Evolutionary conservation across 2,113 vertebrate genomes (phyloP).

Genomic region (Grus americana): DNA sequence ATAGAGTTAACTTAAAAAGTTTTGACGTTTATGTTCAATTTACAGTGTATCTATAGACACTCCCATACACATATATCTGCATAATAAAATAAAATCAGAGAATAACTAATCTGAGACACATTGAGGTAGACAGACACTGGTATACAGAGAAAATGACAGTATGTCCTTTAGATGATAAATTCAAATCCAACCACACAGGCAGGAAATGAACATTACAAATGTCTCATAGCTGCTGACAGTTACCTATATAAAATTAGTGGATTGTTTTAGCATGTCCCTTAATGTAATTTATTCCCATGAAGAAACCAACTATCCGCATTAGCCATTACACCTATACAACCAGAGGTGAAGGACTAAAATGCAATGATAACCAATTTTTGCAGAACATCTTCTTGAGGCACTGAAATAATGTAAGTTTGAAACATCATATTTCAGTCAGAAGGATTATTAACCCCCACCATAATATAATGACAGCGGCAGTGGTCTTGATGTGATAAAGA

Average conservation of each 20-base stretch:
- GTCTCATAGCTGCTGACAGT: background rate
- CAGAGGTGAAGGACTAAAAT: background rate
- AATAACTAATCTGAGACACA: background rate
- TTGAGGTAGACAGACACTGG: background rate
- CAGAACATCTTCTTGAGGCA: background rate
- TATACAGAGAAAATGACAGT: background rate
- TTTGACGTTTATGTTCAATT: background rate
- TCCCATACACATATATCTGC: background rate
- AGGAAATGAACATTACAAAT: background rate
- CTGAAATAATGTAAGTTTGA: background rate
- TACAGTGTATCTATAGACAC: background rate
- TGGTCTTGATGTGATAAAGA: background rate
- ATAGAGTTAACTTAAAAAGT: background rate
- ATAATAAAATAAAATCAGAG: background rate
- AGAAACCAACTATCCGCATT: background rate
- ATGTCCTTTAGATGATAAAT: background rate
- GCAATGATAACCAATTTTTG: background rate
- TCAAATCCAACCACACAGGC: background rate
- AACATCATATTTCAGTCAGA: background rate
- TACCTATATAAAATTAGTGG: background rate
- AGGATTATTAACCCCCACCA: background rate
- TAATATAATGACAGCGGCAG: background rate
- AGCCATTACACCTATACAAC: background rate
- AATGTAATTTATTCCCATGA: background rate
- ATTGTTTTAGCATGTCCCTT: background rate